These are phyloP conservation scores for Andricus grossulariae DNA, from an alignment of 1,140 invertebrate genomes.

Conservation along the genomic window DNA sequence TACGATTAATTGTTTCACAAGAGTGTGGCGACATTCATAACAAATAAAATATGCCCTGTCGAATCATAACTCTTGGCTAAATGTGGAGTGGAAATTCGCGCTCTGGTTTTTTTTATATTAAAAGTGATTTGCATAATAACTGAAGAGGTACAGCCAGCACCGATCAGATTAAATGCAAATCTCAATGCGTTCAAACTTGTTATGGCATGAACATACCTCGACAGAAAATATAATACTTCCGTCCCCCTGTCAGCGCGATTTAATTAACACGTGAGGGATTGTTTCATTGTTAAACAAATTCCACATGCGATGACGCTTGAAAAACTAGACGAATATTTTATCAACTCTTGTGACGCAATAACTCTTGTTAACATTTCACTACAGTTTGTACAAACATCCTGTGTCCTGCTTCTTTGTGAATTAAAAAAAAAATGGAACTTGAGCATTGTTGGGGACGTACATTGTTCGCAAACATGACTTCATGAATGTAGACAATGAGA, in stretches of 20 bases:
- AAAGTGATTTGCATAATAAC: constrained; percentile 24
- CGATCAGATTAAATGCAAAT: constrained; percentile 53
- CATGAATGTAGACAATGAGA: constrained; percentile 15
- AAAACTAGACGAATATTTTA: constrained; percentile 15
- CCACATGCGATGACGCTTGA: constrained; percentile 29
- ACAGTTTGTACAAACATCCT: constrained; percentile 21
- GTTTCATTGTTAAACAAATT: constrained; percentile 48
- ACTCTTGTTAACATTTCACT: constrained; percentile 18
- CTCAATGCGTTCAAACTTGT: constrained; percentile 50
- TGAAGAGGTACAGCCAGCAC: background rate
- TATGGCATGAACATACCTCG: background rate
- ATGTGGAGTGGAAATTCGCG: background rate
- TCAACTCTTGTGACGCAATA: constrained; percentile 4
- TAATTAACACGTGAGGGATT: constrained; percentile 44
- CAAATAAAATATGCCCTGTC: background rate
- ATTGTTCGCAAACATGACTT: constrained; percentile 13
- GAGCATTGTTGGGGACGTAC: constrained; percentile 16
- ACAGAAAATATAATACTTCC: constrained; percentile 34
- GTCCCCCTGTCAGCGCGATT: constrained; percentile 42
- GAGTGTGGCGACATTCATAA: background rate
- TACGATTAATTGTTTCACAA: too few relatives aligned
- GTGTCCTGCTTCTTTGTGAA: background rate
- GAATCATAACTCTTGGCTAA: background rate
- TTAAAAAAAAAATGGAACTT: constrained; percentile 8
- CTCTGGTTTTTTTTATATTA: background rate